phyloP scores from a whole-genome alignment of 2,797 vertebrate species.

The Australoheros facetus region DNA sequence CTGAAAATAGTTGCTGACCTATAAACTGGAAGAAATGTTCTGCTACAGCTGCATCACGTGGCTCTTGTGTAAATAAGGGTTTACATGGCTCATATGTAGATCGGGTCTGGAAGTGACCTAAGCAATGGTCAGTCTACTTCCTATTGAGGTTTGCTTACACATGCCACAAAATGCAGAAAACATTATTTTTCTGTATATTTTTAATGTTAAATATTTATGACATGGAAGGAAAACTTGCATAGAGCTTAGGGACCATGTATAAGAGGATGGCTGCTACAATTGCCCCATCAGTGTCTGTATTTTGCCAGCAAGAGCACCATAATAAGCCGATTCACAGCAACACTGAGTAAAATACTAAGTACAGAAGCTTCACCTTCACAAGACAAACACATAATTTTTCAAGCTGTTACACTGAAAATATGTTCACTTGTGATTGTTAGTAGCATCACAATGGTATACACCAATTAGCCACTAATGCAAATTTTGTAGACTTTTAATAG shows the following conservation, averaged over 20 bases:
- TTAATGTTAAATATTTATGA: not conserved
- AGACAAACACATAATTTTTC: too few species aligned
- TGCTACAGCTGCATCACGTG: not conserved
- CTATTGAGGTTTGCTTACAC: not conserved
- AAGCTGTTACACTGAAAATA: too few species aligned
- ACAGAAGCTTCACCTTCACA: too few species aligned
- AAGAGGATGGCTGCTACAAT: not conserved
- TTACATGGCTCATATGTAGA: too few species aligned
- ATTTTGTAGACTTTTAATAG: too few species aligned
- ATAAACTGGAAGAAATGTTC: not conserved
- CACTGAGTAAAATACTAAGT: not conserved
- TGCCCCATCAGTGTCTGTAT: not conserved
- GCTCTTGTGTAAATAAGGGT: too few species aligned
- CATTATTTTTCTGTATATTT: not conserved
- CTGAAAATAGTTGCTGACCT: not conserved
- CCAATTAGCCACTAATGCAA: too few species aligned
- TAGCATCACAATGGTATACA: too few species aligned
- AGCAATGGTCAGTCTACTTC: too few species aligned
- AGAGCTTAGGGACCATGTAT: not conserved
- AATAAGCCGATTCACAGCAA: not conserved
- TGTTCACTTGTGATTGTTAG: too few species aligned
- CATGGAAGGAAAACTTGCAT: too few species aligned
- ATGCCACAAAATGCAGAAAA: not conserved
- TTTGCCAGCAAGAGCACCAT: not conserved
- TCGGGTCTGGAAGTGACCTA: not conserved